Evolutionary conservation across 2,113 vertebrate species (phyloP).

Genomic region (Bubalus kerabau): DNA sequence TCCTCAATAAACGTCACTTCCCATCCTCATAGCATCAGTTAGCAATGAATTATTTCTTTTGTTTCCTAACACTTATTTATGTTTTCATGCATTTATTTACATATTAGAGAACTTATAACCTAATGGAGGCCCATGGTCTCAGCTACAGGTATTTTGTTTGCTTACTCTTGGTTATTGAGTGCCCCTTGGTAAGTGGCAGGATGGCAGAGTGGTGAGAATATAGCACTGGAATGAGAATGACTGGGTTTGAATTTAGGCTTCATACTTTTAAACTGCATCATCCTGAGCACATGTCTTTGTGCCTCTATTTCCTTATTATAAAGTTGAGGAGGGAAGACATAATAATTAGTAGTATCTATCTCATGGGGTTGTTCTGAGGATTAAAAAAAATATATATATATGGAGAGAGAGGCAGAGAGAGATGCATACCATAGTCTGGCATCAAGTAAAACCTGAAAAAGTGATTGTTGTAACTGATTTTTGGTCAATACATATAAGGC

Average conservation of each 20-base stretch:
- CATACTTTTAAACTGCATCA: background rate
- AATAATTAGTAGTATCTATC: background rate
- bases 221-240: background rate
- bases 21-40: background rate
- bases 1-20: background rate
- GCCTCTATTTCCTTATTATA: constrained; percentile 14
- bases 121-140: background rate
- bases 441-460: background rate
- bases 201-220: background rate
- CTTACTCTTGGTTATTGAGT: background rate
- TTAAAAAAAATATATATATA: background rate
- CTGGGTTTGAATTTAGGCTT: background rate
- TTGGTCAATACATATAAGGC: background rate
- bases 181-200: background rate
- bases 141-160: background rate
- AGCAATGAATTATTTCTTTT: background rate
- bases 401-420: background rate
- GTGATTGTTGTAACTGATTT: background rate
- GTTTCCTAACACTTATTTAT: background rate
- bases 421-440: background rate
- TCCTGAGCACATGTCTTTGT: background rate
- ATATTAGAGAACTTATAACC: background rate
- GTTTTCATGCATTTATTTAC: background rate
- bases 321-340: background rate
- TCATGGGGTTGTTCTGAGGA: background rate